These are phyloP conservation scores for Cliona cf. orientalis DNA, from an alignment of 37 sponge, comb jelly and placozoan species.

Conservation along the genomic window DNA sequence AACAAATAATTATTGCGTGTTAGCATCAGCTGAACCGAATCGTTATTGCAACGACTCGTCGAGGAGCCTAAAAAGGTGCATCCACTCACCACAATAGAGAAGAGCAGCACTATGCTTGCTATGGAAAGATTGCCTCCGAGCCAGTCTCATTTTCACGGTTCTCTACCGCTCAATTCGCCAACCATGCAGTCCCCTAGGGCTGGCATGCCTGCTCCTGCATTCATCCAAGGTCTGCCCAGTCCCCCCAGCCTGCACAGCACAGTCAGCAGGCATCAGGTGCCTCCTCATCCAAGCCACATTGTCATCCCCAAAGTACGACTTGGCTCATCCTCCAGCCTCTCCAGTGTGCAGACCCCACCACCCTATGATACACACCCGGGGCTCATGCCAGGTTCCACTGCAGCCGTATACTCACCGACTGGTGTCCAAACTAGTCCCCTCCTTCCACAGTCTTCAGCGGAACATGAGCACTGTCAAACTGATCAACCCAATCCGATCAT, in stretches of 20 bases:
- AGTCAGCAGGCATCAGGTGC: background rate
- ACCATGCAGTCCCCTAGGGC: conserved; percentile 53
- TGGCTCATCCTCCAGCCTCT: conserved; percentile 36
- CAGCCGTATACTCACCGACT: conserved; percentile 45
- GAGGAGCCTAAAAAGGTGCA: too few species aligned
- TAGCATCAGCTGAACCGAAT: too few species aligned
- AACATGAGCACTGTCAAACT: conserved; percentile 20
- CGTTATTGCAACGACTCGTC: too few species aligned
- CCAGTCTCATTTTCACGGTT: conserved; percentile 45
- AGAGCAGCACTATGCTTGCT: conserved; percentile 59
- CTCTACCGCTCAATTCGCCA: conserved; percentile 41
- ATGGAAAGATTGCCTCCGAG: conserved; percentile 72
- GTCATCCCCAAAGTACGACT: conserved; percentile 5
- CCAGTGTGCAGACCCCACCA: conserved; percentile 52
- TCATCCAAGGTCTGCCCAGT: conserved; percentile 30
- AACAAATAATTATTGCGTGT: too few species aligned
- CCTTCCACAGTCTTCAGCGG: conserved; percentile 8
- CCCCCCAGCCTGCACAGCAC: conserved; percentile 15
- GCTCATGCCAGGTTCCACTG: conserved; percentile 15
- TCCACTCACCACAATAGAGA: too few species aligned
- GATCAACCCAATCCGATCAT: too few species aligned
- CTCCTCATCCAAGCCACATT: conserved; percentile 7
- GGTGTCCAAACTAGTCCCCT: conserved; percentile 13
- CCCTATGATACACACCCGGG: conserved; percentile 42
- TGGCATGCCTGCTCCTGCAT: conserved; percentile 35